Evolutionary conservation across 2,888 invertebrate species (phyloP), one percentile per base, ranked within the genome.

Genomic region (Exocentrus adspersus): DNA sequence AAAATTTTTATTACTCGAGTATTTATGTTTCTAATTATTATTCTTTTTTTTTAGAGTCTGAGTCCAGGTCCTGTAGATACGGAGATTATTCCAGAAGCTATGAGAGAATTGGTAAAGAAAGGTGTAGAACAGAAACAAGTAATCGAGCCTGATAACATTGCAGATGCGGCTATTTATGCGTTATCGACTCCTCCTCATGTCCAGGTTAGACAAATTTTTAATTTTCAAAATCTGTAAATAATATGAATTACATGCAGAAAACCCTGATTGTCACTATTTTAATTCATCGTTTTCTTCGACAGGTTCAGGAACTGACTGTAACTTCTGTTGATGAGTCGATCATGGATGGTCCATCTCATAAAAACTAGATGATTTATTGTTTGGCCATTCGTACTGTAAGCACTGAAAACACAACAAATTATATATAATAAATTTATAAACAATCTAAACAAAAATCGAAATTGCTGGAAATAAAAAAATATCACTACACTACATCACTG

Each of bases 41-140:
- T 24, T 24, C 3, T 24, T 24, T 24, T 3, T 3, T 7, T 69
- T 62, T 63, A 76, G 76, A 74, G 74, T 56, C 48, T 76, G 12
- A 76, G 75, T 60, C 76, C 76, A 28, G 76, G 75, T 7, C 51
- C 60, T 10, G 70, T 71, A 5, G 67, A 64, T 24, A 75, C 74
- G 3, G 72, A 72, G 30, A 63, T 74, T n/a, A 1, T 37, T 0
- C 37, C 37, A 4, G 37, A 37, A 4, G 4, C 2, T n/a, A n/a
- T 37, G n/a, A 37, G 14, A 12, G 37, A 37, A 2, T 5, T 12
- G 5, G 5, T 37, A 5, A 0, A 37, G 1, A 12, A 0, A 5
- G n/a, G 5, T 37, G 4, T 37, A 1, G 0, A 37, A 37, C 12
- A 37, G 2, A 37, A 37, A 7, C 5, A 46, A n/a, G 42, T 65